Evolutionary conservation across 2,113 vertebrate species (phyloP), one percentile per base, ranked within the genome.

Genomic region (Ailuropoda melanoleuca): DNA sequence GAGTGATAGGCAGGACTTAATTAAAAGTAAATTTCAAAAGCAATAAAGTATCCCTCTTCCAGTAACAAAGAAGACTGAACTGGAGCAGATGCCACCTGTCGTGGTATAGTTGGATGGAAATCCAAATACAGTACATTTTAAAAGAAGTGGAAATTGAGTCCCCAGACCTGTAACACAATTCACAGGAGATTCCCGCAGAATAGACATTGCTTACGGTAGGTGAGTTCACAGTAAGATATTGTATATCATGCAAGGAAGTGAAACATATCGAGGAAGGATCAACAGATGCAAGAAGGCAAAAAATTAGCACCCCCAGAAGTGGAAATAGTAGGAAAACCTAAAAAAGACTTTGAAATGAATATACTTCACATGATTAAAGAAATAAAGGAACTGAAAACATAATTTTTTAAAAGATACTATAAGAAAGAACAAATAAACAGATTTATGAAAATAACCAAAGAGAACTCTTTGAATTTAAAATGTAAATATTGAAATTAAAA

Each of bases 401-500:
- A 62, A 37, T 53, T 90, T 81, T 70, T 60, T 37, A 68, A 84
- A 75, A 72, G 19, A 92, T 6, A 90, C 1, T n/a, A 58, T 74
- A 66, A 70, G 68, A 43, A 9, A 80, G 55, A 88, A 88, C 26
- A 43, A 89, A 66, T 37, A 24, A 91, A 77, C 26, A 31, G 24
- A 9, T 43, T 81, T 96, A 8, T 66, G 55, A 75, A 93, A 88
- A 60, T 50, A 81, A 95, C 34, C 56, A 39, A 72, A 46, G 24
- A 29, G 3, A 80, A 43, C 6, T 23, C 84, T 77, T 53, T 46
- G 21, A 95, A 56, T 81, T 66, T 74, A 31, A 72, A 81, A 66
- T 64, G 3, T 74, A 92, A 37, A 48, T 95, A 81, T n/a, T 90
- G 23, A 88, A 84, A 75, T 95, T 50, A 48, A 96, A 89, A 64